Percentiles rank a stretch among this genome's conserved stretches.
Conservation (phyloP, 2,113 vertebrate genomes). For the Poeciliopsis retropinna region DNA sequence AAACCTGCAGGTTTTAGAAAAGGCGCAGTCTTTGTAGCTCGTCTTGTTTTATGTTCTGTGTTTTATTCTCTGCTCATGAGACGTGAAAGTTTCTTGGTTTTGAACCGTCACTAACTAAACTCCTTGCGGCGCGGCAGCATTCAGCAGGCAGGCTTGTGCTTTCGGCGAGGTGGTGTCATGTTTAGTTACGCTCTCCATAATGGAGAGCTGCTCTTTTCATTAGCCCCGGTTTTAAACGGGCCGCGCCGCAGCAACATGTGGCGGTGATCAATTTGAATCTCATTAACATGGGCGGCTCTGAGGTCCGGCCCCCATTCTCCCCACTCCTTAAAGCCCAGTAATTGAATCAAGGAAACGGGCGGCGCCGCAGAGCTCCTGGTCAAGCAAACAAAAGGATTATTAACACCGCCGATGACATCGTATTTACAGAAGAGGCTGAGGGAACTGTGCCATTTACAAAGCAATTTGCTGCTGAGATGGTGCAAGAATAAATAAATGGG, state of each 20-base stretch:
- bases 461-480: constrained; percentile 69
- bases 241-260: constrained; percentile 65
- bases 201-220: constrained; percentile 77
- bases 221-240: constrained; percentile 70
- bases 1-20: too few species aligned
- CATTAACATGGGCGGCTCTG: constrained; percentile 73
- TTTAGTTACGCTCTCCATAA: constrained; percentile 72
- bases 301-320: constrained; percentile 68
- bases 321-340: constrained; percentile 68
- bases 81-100: too few species aligned
- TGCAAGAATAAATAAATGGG: constrained; percentile 70
- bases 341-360: constrained; percentile 73
- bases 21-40: too few species aligned
- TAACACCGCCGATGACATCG: constrained; percentile 73
- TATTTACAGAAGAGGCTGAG: constrained; percentile 73
- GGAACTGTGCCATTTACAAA: constrained; percentile 70
- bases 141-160: constrained; percentile 46
- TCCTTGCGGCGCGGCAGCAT: constrained; percentile 5
- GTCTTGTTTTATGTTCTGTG: too few species aligned
- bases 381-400: constrained; percentile 81
- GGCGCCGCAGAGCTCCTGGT: constrained; percentile 66
- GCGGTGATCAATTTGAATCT: constrained; percentile 80
- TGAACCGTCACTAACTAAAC: neutral
- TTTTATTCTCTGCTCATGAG: neutral
- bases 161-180: constrained; percentile 70